A percentile compares a stretch with the other conserved stretches of the same genome.
Conservation (phyloP, 2,797 vertebrate species). For the Platyrinchus mystaceus region DNA sequence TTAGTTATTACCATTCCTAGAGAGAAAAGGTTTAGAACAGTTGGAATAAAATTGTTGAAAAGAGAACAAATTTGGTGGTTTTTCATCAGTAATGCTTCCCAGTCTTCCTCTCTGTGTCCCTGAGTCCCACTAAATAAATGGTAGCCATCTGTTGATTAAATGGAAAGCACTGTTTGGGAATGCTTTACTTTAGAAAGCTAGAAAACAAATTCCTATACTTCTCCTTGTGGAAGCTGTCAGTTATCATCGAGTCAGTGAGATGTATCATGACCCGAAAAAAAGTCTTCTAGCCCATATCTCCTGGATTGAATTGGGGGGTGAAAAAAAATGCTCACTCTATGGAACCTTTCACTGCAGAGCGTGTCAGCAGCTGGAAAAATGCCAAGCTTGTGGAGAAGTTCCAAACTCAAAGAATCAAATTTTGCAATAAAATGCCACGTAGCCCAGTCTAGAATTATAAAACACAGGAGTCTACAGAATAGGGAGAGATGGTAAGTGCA, state of each 20-base stretch:
- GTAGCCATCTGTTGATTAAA: not conserved
- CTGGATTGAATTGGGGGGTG: not conserved
- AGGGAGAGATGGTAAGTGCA: not conserved
- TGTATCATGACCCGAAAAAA: not conserved
- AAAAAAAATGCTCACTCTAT: not conserved
- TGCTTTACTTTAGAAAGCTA: not conserved
- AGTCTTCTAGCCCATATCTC: not conserved
- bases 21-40: not conserved
- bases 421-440: accelerated
- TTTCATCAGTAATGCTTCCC: not conserved
- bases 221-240: not conserved
- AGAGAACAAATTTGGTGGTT: not conserved
- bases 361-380: not conserved
- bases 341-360: not conserved
- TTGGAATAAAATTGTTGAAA: not conserved
- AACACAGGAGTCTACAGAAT: not conserved
- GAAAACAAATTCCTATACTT: not conserved
- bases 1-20: not conserved
- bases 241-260: not conserved
- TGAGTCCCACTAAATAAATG: not conserved
- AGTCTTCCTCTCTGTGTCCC: not conserved
- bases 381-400: not conserved
- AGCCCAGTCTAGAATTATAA: not conserved
- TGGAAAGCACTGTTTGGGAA: not conserved
- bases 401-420: not conserved